A percentile compares a stretch with the other conserved stretches of the same genome.
These are phyloP conservation scores for Prionailurus bengalensis DNA, from an alignment of 2,113 vertebrate species.

Conservation along the genomic window DNA sequence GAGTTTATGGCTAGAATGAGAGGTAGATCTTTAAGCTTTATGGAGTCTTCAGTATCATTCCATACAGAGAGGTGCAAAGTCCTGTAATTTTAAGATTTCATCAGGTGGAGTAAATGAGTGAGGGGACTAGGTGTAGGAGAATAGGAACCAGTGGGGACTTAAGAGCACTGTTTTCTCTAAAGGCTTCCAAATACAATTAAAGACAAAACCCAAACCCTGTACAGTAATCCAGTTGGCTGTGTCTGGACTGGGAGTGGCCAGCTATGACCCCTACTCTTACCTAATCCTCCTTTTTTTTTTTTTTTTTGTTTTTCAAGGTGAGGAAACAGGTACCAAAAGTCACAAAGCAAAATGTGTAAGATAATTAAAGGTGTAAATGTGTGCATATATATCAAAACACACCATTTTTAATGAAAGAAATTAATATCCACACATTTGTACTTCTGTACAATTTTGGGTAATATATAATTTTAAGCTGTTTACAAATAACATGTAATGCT, in stretches of 20 bases:
- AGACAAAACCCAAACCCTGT: not conserved
- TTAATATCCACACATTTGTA: conserved; percentile 87
- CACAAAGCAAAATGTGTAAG: not conserved
- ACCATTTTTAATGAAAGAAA: conserved; percentile 90
- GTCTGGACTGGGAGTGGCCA: not conserved
- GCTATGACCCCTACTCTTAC: not conserved
- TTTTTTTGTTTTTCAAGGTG: not conserved
- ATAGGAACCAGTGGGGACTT: not conserved
- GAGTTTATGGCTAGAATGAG: not conserved
- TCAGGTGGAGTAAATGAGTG: not conserved
- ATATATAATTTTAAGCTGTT: conserved; percentile 96
- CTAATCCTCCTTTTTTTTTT: not conserved
- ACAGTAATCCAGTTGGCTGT: not conserved
- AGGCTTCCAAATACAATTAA: not conserved
- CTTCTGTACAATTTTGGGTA: conserved; percentile 90
- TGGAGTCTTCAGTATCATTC: not conserved
- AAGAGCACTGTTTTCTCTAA: not conserved
- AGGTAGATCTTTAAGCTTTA: not conserved
- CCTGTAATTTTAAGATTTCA: not conserved
- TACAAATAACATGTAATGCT: conserved; percentile 96
- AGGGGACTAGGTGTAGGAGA: not conserved
- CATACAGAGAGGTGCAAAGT: not conserved
- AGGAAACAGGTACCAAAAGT: not conserved
- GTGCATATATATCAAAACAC: conserved; percentile 83
- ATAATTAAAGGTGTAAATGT: conserved; percentile 55